phyloP scores from a whole-genome alignment of 2,888 invertebrate genomes.

The Phytoseiulus persimilis region DNA sequence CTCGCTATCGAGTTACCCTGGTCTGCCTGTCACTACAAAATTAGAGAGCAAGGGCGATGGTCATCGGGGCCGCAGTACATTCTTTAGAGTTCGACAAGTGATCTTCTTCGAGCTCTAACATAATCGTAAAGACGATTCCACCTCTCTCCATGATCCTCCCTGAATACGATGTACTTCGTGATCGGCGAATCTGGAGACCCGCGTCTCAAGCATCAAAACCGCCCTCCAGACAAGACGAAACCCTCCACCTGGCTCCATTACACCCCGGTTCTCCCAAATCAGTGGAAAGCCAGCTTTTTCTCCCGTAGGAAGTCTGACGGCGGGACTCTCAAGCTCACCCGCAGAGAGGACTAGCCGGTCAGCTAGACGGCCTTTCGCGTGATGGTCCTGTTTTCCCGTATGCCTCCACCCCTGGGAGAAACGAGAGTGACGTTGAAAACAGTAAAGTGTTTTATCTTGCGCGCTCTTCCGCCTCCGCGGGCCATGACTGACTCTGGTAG shows the following conservation, averaged over 20 bases:
- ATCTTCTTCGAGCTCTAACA: too few species aligned
- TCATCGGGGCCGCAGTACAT: too few species aligned
- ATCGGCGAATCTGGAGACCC: too few species aligned
- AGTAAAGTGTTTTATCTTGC: background rate
- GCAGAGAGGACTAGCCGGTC: background rate
- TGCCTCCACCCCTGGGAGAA: background rate
- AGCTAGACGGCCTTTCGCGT: background rate
- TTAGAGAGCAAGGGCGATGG: too few species aligned
- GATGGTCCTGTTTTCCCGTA: background rate
- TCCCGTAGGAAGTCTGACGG: background rate
- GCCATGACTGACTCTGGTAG: background rate
- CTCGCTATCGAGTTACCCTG: too few species aligned
- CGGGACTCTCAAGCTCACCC: background rate
- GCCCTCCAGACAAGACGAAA: background rate
- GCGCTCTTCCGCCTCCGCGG: background rate
- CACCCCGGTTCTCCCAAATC: background rate
- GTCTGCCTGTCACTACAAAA: too few species aligned
- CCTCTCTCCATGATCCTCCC: too few species aligned
- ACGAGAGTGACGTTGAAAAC: background rate
- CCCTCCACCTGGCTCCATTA: background rate
- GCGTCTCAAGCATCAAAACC: background rate
- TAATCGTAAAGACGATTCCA: too few species aligned
- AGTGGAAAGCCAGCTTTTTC: background rate
- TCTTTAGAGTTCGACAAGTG: too few species aligned
- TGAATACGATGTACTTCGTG: too few species aligned